phyloP scores from a whole-genome alignment of 2,797 vertebrate genomes.

The Anomalospiza imberbis region DNA sequence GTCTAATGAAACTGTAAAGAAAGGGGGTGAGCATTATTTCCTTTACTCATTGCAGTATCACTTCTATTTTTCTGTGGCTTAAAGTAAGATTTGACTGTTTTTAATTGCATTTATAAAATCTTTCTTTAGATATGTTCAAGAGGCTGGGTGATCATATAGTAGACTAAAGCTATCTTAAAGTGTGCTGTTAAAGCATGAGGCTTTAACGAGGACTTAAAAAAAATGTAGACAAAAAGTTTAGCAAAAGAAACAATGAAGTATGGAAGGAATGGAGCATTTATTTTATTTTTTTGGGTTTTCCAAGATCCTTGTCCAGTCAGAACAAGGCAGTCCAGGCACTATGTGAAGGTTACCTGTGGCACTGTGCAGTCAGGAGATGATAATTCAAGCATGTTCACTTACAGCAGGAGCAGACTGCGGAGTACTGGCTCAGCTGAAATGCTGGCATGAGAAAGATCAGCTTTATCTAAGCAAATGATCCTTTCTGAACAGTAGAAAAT shows the following conservation, averaged over 20 bases:
- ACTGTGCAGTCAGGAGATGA: not conserved
- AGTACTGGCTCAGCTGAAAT: not conserved
- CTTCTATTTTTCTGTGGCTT: conserved; percentile 7
- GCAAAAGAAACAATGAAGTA: not conserved
- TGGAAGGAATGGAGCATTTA: not conserved
- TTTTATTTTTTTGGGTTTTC: not conserved
- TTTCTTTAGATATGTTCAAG: not conserved
- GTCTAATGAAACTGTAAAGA: conserved; percentile 51
- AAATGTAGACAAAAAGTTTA: not conserved
- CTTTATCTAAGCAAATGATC: not conserved
- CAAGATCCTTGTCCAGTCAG: not conserved
- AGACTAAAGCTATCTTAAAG: not conserved
- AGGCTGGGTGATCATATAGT: not conserved
- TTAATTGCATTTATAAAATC: not conserved
- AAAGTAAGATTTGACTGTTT: not conserved
- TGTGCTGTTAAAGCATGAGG: not conserved
- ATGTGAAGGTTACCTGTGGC: not conserved
- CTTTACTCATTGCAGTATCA: not conserved
- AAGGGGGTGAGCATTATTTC: not conserved
- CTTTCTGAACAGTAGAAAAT: not conserved
- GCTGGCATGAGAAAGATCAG: not conserved
- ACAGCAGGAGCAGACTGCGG: not conserved
- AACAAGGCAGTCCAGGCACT: not conserved
- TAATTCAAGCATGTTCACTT: not conserved
- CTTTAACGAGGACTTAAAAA: not conserved